These are phyloP conservation scores for Campylomormyrus tamandua DNA, from an alignment of 2,113 vertebrate genomes.

Conservation along the genomic window DNA sequence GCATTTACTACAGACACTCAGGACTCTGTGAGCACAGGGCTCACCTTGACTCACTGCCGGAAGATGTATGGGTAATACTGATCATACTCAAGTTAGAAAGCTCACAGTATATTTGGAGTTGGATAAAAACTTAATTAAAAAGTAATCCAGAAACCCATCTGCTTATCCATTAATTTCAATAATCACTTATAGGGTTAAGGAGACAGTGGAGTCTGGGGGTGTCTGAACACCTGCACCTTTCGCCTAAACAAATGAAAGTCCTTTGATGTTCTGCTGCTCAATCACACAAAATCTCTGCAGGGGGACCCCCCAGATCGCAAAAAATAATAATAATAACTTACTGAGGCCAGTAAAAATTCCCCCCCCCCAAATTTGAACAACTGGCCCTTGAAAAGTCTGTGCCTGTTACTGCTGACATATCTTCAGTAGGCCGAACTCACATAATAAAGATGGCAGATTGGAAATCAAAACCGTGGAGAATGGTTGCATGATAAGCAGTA, in stretches of 20 bases:
- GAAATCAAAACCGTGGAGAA: neutral
- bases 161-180: neutral
- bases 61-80: neutral
- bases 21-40: neutral
- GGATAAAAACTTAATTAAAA: too few species aligned
- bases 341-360: neutral
- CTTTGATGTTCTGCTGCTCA: too few species aligned
- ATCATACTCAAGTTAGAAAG: neutral
- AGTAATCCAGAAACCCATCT: neutral
- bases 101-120: too few species aligned
- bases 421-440: too few species aligned
- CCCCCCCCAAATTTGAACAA: neutral
- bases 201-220: neutral
- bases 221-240: too few species aligned
- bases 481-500: neutral
- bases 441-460: neutral
- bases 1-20: neutral
- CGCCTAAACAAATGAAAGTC: too few species aligned
- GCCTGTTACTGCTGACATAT: too few species aligned
- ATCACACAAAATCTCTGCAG: neutral
- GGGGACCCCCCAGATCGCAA: too few species aligned
- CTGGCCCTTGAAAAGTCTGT: neutral
- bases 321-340: too few species aligned
- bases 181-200: neutral
- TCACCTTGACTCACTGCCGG: neutral